Base-by-base conservation (phyloP, 2,113 vertebrate genomes). In the Ictidomys tridecemlineatus region DNA sequence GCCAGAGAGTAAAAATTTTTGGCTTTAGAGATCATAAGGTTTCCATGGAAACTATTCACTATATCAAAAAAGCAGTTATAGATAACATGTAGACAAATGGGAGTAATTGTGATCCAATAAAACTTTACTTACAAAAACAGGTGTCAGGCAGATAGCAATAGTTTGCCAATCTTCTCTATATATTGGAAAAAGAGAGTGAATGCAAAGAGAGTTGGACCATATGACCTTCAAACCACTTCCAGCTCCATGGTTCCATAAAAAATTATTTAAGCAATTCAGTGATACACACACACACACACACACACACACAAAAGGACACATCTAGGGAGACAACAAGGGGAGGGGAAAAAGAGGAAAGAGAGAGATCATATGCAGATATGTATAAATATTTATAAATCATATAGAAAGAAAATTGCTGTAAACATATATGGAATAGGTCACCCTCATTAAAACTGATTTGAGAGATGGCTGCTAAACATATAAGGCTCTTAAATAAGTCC, bases 111-210 rank as follows among this genome's bases (percentile, higher is more conserved):
- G 32, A 42, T 58, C 42, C 72, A 94, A 77, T 45, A 94, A 95
- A 97, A 94, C 22, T 92, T 95, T 69, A 80, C 28, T 90, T 92
- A 94, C 2, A 90, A 97, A 97, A 95, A 89, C 34, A 97, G 34
- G 34, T 77, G 51, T 87, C 58, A 97, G 22, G 37, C 37, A 92
- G 89, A 94, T 72, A 58, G 76, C 30, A 76, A 72, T 8, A 87
- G 65, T 65, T 92, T 96, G 67, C 65, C 80, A 92, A 91, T 28
- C 34, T 67, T 28, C 83, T 74, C 18, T 96, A 42, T 92, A 70
- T 32, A 92, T 26, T 84, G 51, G 90, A 86, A 91, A 93, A 61
- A 83, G 28, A 84, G 56, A 95, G 37, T 82, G 37, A 84, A 80
- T 72, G 34, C 48, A 91, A 95, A 93, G 11, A 77, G 14, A 11